Conservation (phyloP, 2,888 invertebrate species). For the Melanostoma mellinum region DNA sequence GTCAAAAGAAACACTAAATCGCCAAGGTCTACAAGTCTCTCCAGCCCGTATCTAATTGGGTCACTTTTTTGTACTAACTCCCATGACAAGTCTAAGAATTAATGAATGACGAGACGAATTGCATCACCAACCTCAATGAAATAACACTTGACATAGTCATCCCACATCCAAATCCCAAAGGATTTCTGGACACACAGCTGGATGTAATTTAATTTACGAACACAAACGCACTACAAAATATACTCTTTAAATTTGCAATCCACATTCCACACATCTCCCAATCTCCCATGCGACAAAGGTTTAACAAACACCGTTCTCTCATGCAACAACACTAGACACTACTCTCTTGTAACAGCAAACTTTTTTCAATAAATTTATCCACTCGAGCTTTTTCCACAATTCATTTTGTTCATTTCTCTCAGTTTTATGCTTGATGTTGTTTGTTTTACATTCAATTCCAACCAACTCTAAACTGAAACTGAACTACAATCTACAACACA, state of each 20-base stretch:
- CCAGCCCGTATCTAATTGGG: not conserved
- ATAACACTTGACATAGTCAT: constrained; percentile 8
- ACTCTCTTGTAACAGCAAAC: not conserved
- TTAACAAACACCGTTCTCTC: not conserved
- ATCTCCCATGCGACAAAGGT: no score
- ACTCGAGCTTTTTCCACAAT: constrained; percentile 44
- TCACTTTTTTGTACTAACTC: constrained; percentile 7
- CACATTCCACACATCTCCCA: no score
- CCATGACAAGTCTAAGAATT: constrained; percentile 19
- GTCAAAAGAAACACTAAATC: no score
- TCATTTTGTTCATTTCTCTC: constrained; percentile 41
- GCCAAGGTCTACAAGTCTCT: constrained; percentile 3
- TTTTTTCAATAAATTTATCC: constrained; percentile 5
- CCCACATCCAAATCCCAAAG: constrained; percentile 3
- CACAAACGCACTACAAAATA: no score
- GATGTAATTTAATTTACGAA: not conserved
- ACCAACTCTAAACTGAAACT: not conserved
- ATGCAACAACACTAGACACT: not conserved
- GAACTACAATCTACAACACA: no score
- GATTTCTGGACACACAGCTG: constrained; percentile 9
- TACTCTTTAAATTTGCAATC: no score
- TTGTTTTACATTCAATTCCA: constrained; percentile 4
- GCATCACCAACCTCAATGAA: constrained; percentile 46
- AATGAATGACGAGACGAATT: constrained; percentile 43
- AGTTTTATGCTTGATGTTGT: not conserved